phyloP scores from a whole-genome alignment of 2,113 vertebrate species.

The Microcebus lehilahytsara region DNA sequence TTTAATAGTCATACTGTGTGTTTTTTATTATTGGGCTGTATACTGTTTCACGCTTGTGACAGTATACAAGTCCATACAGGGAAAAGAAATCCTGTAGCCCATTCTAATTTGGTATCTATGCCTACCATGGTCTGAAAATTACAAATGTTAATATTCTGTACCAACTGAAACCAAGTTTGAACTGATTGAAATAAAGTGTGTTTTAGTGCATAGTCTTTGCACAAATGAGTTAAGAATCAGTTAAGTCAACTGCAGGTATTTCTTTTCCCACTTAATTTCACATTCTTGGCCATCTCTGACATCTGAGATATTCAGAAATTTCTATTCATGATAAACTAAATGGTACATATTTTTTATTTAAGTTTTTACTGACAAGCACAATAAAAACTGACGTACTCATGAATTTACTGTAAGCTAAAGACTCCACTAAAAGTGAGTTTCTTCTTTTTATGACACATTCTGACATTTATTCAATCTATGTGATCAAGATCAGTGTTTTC shows the following conservation, averaged over 20 bases:
- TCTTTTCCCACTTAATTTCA: not conserved
- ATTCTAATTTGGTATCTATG: slow-evolving; percentile 6
- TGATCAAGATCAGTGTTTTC: slow-evolving; percentile 11
- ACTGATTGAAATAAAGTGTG: not conserved
- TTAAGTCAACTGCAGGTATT: not conserved
- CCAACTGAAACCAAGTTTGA: not conserved
- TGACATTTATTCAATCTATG: not conserved
- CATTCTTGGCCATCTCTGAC: not conserved
- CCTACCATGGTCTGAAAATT: not conserved
- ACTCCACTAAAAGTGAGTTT: not conserved
- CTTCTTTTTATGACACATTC: not conserved
- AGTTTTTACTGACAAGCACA: not conserved
- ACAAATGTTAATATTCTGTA: not conserved
- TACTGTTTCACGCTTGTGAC: not conserved
- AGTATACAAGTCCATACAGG: too few relatives aligned
- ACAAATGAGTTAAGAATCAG: not conserved
- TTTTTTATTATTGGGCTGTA: not conserved
- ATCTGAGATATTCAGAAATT: not conserved
- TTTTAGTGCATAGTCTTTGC: not conserved
- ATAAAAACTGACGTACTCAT: not conserved
- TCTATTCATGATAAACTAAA: not conserved
- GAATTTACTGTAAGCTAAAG: not conserved
- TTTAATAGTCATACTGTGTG: not conserved
- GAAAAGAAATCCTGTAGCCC: not conserved
- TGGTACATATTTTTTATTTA: not conserved